Conservation (phyloP, 2,797 vertebrate species). For the Tiaroga cobitis region DNA sequence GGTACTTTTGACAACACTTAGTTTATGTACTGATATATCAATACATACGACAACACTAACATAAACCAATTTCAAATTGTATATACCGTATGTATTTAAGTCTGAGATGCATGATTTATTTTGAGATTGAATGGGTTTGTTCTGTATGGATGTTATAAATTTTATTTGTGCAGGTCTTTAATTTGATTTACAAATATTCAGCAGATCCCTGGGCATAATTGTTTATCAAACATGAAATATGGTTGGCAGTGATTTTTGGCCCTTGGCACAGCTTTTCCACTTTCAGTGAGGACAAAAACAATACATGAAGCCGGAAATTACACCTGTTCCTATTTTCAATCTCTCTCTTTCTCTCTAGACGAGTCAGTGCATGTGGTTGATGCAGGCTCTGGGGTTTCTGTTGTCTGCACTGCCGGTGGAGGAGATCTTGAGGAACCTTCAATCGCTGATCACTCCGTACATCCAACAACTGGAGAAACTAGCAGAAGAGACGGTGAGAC, state of each 20-base stretch:
- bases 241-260: not conserved
- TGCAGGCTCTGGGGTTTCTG: slow-evolving; percentile 98
- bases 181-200: not conserved
- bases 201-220: not conserved
- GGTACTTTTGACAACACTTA: too few relatives aligned
- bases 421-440: slow-evolving; percentile 96
- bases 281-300: not conserved
- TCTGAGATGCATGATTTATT: too few relatives aligned
- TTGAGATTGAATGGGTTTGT: too few relatives aligned
- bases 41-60: too few relatives aligned
- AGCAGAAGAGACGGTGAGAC: slow-evolving; percentile 90
- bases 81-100: too few relatives aligned
- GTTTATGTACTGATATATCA: too few relatives aligned
- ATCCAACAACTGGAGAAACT: slow-evolving; percentile 98
- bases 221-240: not conserved
- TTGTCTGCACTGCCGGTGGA: slow-evolving; percentile 96
- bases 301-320: not conserved
- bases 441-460: slow-evolving; percentile 97
- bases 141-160: too few relatives aligned
- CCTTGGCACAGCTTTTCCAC: not conserved
- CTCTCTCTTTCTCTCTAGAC: slow-evolving; percentile 76
- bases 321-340: not conserved
- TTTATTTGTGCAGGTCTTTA: too few relatives aligned
- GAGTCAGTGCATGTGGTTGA: slow-evolving; percentile 99
- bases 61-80: too few relatives aligned